Evolutionary conservation across 2,888 invertebrate species (phyloP).

Genomic region (Coremacera marginata): DNA sequence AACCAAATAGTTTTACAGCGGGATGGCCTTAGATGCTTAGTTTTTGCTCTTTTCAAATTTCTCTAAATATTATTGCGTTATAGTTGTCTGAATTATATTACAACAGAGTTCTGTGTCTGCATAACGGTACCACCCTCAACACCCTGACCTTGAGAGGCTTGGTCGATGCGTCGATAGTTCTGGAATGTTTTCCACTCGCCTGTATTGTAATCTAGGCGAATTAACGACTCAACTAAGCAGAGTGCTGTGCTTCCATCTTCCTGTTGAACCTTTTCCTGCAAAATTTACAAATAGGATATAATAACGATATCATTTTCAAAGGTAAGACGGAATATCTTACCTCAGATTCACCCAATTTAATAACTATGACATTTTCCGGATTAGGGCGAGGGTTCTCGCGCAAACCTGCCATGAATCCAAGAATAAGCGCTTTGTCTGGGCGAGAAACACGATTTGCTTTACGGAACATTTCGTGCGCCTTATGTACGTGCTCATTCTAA

Average conservation of each 20-base stretch:
- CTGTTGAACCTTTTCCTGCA: constrained; percentile 84
- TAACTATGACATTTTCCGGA: constrained; percentile 95
- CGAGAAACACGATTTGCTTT: constrained; percentile 95
- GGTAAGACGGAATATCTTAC: constrained; percentile 59
- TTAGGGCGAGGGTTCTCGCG: constrained; percentile 98
- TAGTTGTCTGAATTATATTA: constrained; percentile 54
- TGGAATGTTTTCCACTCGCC: constrained; percentile 97
- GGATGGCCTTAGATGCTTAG: constrained; percentile 12
- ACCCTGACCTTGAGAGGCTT: constrained; percentile 57
- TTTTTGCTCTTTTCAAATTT: not conserved
- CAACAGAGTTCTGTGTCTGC: constrained; percentile 62
- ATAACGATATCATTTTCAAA: constrained; percentile 8
- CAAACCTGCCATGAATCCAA: constrained; percentile 99
- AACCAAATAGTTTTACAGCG: constrained; percentile 13
- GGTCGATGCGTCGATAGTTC: constrained; percentile 84
- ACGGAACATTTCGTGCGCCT: constrained; percentile 97
- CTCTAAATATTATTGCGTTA: constrained; percentile 24
- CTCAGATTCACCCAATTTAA: constrained; percentile 91
- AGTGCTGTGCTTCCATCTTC: constrained; percentile 82
- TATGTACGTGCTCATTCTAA: constrained; percentile 95
- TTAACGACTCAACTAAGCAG: constrained; percentile 83
- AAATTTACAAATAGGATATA: constrained; percentile 22
- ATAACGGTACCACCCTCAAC: constrained; percentile 51
- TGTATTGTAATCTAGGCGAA: constrained; percentile 98
- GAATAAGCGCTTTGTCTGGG: constrained; percentile 96